phyloP scores from a whole-genome alignment of 2,113 vertebrate genomes.

The Meriones unguiculatus region DNA sequence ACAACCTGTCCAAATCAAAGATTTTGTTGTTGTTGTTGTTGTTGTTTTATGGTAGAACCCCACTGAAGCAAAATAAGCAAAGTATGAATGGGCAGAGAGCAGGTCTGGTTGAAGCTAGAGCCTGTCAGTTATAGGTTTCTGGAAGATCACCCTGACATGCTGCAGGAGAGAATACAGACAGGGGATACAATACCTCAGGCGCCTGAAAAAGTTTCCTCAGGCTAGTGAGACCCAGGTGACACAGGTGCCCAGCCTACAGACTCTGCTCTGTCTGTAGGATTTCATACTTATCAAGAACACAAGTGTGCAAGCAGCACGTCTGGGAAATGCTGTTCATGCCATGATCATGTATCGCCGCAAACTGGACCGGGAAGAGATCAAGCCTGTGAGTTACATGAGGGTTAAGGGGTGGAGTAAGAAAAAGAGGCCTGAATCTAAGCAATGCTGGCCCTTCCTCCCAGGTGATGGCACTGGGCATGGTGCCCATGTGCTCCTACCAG shows the following conservation, averaged over 20 bases:
- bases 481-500: conserved; percentile 96
- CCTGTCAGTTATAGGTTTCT: not conserved
- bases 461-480: conserved; percentile 93
- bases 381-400: conserved; percentile 87
- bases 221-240: not conserved
- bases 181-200: not conserved
- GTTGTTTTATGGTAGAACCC: not conserved
- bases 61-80: conserved; percentile 28
- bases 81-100: not conserved
- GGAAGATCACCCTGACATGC: not conserved
- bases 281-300: conserved; percentile 90
- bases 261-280: conserved; percentile 86
- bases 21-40: not conserved
- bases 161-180: too few species aligned
- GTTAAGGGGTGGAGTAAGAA: not conserved
- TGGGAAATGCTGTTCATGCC: conserved; percentile 92
- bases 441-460: conserved; percentile 60
- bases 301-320: conserved; percentile 91
- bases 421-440: not conserved
- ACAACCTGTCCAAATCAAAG: conserved; percentile 69
- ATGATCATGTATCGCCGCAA: conserved; percentile 95
- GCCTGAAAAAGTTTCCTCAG: not conserved
- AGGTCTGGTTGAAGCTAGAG: not conserved
- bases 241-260: not conserved
- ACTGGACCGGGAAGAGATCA: conserved; percentile 94